Evolutionary conservation across 2,797 vertebrate species (phyloP), one percentile per base, ranked within the genome.

Genomic region (Pelobates cultripes): DNA sequence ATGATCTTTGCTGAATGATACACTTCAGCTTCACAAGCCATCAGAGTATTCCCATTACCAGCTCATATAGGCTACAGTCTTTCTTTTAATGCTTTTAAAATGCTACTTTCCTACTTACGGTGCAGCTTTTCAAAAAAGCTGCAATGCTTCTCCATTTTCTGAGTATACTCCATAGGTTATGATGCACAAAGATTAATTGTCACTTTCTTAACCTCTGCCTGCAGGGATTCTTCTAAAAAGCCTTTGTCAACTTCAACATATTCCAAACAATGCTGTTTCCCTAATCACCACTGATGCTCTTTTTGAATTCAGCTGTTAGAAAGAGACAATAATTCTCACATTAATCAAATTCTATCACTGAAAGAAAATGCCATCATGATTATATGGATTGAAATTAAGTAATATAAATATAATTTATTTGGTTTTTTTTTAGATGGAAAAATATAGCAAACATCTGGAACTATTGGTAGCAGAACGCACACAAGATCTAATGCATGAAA

Each of bases 371-470:
- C 6, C 3, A 40, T 51, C 2, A 6, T 5, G 17, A 64, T 3
- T 28, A n/a, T 5, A 40, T 10, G 28, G 61, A 64, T 28, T 28
- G 17, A 7, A 47, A 4, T 9, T 13, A 40, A 64, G n/a, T 61
- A 43, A 43, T 43, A 60, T 28, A 74, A 61, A 43, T 43, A 9
- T 14, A n/a, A 9, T 44, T 1, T 44, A 5, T 75, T 75, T 55
- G n/a, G n/a, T 64, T 61, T 7, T 51, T 28, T 63, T 51, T 85
- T 91, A 96, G 95, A 96, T 96, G 95, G 95, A 97, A 91, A 98
- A 96, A 85, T 96, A 97, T 77, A 96, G 94, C 70, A 95, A 96
- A 89, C 95, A 98, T 77, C 91, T 97, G 89, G 95, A 97, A 90
- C 93, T 93, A 17, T 41, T 97, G 83, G 94, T 95, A 76, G 91